A percentile compares a stretch with the other conserved stretches of the same genome.
Conservation (phyloP, 2,888 invertebrate genomes). For the Pelosia muscerda region DNA sequence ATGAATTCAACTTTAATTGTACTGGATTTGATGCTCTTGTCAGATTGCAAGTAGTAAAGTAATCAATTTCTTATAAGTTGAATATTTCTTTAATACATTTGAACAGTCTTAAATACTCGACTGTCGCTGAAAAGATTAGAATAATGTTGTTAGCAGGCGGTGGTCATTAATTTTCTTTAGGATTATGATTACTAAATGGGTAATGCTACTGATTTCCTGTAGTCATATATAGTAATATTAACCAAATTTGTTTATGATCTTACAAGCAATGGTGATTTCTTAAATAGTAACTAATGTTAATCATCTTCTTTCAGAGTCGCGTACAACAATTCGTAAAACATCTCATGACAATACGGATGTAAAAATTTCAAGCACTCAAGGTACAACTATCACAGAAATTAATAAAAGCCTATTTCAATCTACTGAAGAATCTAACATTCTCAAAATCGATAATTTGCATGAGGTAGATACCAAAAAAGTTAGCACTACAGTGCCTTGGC, state of each 20-base stretch:
- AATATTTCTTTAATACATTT: no score
- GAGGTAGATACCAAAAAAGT: slow-evolving; percentile 67
- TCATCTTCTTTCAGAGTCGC: slow-evolving; percentile 67
- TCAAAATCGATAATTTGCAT: slow-evolving; percentile 68
- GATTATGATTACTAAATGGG: no score
- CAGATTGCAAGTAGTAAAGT: no score
- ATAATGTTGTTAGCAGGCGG: no score
- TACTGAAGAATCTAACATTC: slow-evolving; percentile 77
- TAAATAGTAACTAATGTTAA: background rate
- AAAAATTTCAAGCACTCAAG: slow-evolving; percentile 50
- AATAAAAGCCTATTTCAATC: slow-evolving; percentile 64
- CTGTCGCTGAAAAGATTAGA: no score
- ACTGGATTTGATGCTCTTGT: no score
- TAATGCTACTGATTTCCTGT: no score
- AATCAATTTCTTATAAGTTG: no score
- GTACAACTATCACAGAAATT: slow-evolving; percentile 51
- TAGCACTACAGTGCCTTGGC: slow-evolving; percentile 70
- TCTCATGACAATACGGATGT: slow-evolving; percentile 67
- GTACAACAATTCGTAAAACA: slow-evolving; percentile 62
- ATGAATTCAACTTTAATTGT: no score
- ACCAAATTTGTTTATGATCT: background rate
- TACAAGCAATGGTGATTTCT: background rate
- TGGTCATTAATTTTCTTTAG: no score
- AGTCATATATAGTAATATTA: no score
- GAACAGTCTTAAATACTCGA: no score